Conservation (phyloP, 2,888 invertebrate species). For the Lycophotia porphyrea region DNA sequence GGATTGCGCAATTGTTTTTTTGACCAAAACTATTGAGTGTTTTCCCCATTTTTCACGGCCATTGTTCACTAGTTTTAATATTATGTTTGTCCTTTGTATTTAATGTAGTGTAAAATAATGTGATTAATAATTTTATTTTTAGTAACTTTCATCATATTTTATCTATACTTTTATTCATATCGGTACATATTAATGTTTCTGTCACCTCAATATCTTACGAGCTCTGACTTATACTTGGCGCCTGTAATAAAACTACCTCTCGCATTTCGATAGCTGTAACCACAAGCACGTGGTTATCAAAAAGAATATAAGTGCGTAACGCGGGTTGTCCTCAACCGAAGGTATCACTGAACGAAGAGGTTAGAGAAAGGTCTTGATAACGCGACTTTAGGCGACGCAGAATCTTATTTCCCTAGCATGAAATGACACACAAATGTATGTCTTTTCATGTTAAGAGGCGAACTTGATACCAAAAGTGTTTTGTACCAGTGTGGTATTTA, state of each 20-base stretch:
- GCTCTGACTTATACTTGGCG: background rate
- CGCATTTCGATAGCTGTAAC: constrained; percentile 51
- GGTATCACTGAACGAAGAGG: constrained; percentile 57
- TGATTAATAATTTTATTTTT: background rate
- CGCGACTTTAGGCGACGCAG: background rate
- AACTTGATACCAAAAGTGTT: background rate
- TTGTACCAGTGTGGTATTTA: background rate
- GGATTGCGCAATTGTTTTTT: background rate
- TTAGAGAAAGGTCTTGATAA: constrained; percentile 45
- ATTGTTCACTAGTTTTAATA: background rate
- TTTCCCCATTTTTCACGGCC: too few species aligned
- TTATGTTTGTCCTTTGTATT: background rate
- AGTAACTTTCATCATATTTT: background rate
- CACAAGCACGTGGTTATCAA: constrained; percentile 63
- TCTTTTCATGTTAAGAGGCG: too few species aligned
- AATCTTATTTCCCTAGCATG: background rate
- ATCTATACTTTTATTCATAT: background rate
- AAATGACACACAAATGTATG: background rate
- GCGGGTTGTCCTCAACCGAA: constrained; percentile 53
- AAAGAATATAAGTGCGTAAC: constrained; percentile 64
- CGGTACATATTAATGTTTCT: constrained; percentile 1
- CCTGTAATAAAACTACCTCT: constrained; percentile 30
- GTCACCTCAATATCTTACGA: constrained; percentile 3
- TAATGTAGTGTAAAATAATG: background rate
- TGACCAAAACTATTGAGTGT: background rate